phyloP scores from a whole-genome alignment of 2,113 vertebrate genomes.

The Oreochromis spilurus region DNA sequence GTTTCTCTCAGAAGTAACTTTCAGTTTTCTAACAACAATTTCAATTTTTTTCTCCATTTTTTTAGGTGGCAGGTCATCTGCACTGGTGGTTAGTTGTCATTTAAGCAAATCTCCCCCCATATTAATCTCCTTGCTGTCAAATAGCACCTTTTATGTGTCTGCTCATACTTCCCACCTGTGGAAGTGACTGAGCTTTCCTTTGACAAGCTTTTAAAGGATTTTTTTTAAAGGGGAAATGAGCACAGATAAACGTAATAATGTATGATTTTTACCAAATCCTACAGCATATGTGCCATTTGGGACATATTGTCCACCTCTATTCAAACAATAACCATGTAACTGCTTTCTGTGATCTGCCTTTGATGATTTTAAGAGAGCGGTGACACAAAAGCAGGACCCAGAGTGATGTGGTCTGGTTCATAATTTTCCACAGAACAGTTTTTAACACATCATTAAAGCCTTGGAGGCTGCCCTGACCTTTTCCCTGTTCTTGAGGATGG shows the following conservation, averaged over 20 bases:
- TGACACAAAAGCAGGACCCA: neutral
- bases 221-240: neutral
- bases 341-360: neutral
- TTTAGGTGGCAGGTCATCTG: neutral
- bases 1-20: neutral
- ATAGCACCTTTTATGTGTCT: neutral
- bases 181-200: neutral
- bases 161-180: neutral
- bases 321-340: neutral
- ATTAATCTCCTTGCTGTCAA: neutral
- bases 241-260: neutral
- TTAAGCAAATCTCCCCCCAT: neutral
- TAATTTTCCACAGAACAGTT: constrained; percentile 3
- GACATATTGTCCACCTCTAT: neutral
- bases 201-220: neutral
- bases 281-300: neutral
- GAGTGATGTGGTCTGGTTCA: neutral
- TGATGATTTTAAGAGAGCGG: constrained; percentile 1
- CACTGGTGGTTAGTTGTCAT: neutral
- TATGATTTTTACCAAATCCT: neutral
- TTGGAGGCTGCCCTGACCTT: neutral
- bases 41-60: rapidly evolving
- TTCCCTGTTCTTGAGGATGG: neutral
- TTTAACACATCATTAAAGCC: constrained; percentile 34
- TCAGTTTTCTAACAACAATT: neutral